phyloP scores from a whole-genome alignment of 2,113 vertebrate species.

The Urocolius indicus region DNA sequence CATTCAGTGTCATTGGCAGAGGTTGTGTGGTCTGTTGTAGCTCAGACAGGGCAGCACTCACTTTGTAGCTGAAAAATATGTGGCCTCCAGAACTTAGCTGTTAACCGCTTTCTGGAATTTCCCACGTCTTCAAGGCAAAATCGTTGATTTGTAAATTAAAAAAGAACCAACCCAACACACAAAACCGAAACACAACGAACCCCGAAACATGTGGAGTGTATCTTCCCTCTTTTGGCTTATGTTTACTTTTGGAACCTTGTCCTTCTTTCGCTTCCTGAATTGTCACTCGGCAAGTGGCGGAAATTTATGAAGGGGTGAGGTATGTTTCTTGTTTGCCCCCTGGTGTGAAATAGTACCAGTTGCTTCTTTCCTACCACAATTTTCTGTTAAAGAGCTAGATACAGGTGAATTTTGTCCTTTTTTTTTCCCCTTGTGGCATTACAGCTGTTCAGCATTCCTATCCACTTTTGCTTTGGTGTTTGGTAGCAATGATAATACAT shows the following conservation, averaged over 20 bases:
- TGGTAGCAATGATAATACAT: not conserved
- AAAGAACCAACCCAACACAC: not conserved
- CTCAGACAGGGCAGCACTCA: rapidly evolving
- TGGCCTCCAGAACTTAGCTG: not conserved
- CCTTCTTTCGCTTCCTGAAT: not conserved
- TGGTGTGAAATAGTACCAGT: not conserved
- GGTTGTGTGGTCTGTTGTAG: rapidly evolving
- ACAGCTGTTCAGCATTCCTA: not conserved
- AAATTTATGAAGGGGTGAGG: not conserved
- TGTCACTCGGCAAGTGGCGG: not conserved
- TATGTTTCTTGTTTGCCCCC: rapidly evolving
- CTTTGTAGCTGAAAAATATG: not conserved
- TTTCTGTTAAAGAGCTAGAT: not conserved
- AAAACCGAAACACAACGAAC: not conserved
- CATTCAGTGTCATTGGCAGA: rapidly evolving
- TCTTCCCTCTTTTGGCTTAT: not conserved
- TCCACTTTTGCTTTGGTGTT: not conserved
- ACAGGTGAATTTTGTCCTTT: not conserved
- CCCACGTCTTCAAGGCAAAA: not conserved
- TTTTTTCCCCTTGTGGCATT: not conserved
- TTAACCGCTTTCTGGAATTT: not conserved
- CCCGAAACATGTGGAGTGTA: not conserved
- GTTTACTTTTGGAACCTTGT: not conserved
- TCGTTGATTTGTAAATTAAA: not conserved
- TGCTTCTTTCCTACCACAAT: not conserved